phyloP scores from a whole-genome alignment of 2,113 vertebrate genomes.

The Pachypanchax playfairii region DNA sequence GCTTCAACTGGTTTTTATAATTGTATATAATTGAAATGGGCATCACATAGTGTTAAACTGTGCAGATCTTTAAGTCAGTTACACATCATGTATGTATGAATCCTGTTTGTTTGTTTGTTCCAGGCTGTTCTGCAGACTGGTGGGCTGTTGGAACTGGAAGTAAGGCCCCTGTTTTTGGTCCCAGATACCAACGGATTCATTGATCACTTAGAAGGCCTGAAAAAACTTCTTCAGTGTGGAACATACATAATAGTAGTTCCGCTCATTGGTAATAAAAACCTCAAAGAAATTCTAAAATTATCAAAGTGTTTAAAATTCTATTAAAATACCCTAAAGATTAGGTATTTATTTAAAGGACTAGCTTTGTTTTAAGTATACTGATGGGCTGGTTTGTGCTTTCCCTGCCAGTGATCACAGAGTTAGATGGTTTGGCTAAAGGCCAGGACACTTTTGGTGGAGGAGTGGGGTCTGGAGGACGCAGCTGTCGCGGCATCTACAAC shows the following conservation, averaged over 20 bases:
- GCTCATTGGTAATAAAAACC: conserved; percentile 88
- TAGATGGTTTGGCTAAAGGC: conserved; percentile 96
- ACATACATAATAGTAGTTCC: conserved; percentile 96
- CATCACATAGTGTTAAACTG: background rate
- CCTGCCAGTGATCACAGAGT: conserved; percentile 92
- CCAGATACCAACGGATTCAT: conserved; percentile 98
- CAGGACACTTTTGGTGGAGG: conserved; percentile 84
- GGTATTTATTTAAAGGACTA: background rate
- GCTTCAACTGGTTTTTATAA: no score
- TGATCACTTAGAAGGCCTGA: conserved; percentile 90
- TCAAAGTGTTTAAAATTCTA: background rate
- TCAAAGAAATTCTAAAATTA: background rate
- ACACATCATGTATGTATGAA: background rate
- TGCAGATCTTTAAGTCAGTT: background rate
- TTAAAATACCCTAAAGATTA: background rate
- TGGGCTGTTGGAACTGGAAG: conserved; percentile 93
- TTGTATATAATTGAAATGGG: no score
- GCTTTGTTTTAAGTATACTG: background rate
- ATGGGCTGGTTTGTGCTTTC: conserved; percentile 27
- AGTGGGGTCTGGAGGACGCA: conserved; percentile 74
- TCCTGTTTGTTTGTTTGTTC: conserved; percentile 1
- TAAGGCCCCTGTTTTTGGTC: conserved; percentile 92
- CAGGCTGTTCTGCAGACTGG: conserved; percentile 93
- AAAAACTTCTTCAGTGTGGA: conserved; percentile 86
- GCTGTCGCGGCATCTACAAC: conserved; percentile 47